Evolutionary conservation across 2,888 invertebrate genomes (phyloP).

Genomic region (Anagyrus pseudococci): DNA sequence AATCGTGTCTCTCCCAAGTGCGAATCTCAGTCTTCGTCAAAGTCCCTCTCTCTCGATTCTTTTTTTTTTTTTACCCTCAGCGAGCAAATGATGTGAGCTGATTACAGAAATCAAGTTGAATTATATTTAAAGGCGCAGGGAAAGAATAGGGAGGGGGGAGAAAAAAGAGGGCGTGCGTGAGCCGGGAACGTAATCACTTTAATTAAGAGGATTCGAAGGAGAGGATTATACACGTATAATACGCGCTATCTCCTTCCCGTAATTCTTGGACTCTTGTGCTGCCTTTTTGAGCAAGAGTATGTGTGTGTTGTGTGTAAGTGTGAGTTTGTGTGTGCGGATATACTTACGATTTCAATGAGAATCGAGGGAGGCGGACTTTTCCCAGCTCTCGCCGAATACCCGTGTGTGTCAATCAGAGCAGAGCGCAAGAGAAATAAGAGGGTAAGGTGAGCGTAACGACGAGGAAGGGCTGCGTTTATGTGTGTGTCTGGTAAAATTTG

Average conservation of each 20-base stretch:
- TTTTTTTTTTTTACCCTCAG: no score
- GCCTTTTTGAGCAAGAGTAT: no score
- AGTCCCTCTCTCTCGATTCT: no score
- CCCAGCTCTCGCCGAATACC: conserved; percentile 12
- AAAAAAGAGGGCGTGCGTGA: background rate
- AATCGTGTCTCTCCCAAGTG: no score
- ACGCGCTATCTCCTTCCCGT: no score
- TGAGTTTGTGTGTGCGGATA: background rate
- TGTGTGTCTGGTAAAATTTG: no score
- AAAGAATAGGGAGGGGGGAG: background rate
- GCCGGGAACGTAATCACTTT: conserved; percentile 24
- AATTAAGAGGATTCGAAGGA: conserved; percentile 18
- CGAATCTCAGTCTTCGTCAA: no score
- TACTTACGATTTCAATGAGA: conserved; percentile 22
- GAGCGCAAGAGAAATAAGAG: conserved; percentile 13
- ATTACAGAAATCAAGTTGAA: conserved; percentile 31
- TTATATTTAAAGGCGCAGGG: conserved; percentile 25
- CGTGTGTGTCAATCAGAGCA: conserved; percentile 27
- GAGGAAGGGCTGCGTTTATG: background rate
- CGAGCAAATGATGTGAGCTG: no score
- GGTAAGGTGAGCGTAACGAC: background rate
- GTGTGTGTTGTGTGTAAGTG: background rate
- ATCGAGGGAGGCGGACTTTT: conserved; percentile 22
- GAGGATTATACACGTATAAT: conserved; percentile 16
- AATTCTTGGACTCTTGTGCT: no score